phyloP scores from a whole-genome alignment of 1,140 invertebrate genomes.

The Anastrepha obliqua region DNA sequence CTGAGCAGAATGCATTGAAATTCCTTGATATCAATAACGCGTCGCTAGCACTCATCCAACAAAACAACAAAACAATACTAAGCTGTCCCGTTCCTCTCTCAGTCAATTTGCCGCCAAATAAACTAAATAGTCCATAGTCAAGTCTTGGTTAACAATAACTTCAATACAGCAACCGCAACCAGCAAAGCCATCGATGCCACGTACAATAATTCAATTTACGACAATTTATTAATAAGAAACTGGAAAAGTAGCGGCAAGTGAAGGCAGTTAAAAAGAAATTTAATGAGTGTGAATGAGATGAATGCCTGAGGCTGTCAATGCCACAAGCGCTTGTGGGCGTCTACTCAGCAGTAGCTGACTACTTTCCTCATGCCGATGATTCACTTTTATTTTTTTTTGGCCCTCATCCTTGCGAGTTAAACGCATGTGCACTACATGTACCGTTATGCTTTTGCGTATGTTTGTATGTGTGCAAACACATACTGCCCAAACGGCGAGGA shows the following conservation, averaged over 20 bases:
- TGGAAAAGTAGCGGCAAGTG: background rate
- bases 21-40: slow-evolving; percentile 9
- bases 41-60: background rate
- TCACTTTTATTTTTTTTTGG: background rate
- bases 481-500: too few species aligned
- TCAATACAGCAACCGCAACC: background rate
- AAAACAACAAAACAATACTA: background rate
- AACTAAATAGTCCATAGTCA: background rate
- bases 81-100: background rate
- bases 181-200: slow-evolving; percentile 39
- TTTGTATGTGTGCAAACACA: background rate
- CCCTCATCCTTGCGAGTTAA: background rate
- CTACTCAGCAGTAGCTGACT: too few species aligned
- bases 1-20: slow-evolving; percentile 12
- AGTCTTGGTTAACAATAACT: slow-evolving; percentile 13
- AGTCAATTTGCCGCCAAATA: background rate
- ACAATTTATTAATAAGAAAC: slow-evolving; percentile 19
- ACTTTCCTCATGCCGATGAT: background rate
- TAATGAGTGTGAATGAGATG: background rate
- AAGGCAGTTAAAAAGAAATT: slow-evolving; percentile 18
- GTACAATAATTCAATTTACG: slow-evolving; percentile 45
- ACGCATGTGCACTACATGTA: background rate
- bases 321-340: background rate
- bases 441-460: background rate
- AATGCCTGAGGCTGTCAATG: background rate